phyloP scores from a whole-genome alignment of 2,113 vertebrate species.

The Cardinalis cardinalis region DNA sequence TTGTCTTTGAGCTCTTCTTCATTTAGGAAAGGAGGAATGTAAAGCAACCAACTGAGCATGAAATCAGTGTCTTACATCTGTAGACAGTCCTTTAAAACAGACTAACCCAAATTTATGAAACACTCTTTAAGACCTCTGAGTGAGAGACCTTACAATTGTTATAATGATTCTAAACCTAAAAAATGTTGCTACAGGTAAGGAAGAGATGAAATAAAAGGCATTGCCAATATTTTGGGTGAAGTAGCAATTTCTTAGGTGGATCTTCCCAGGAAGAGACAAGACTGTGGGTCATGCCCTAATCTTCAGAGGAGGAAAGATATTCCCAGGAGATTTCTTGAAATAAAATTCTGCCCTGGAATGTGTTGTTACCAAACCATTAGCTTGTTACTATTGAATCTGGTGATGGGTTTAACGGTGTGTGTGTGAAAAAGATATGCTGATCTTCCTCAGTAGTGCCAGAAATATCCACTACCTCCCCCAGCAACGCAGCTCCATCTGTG shows the following conservation, averaged over 20 bases:
- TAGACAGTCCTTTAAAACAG: not conserved
- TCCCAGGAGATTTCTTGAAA: not conserved
- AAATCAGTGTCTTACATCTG: not conserved
- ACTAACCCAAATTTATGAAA: not conserved
- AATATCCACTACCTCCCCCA: not conserved
- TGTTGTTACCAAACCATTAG: not conserved
- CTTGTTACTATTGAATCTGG: not conserved
- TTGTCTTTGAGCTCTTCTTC: not conserved
- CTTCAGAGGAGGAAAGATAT: not conserved
- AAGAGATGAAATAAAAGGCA: not conserved
- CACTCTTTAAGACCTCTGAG: not conserved
- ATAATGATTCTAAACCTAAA: not conserved
- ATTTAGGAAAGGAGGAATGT: not conserved
- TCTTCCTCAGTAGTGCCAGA: not conserved
- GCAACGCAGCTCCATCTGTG: not conserved
- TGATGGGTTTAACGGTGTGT: not conserved
- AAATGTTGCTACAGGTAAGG: not conserved
- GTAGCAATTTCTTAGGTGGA: not conserved
- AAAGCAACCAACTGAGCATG: not conserved
- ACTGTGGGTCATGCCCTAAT: fast-evolving
- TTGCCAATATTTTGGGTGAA: not conserved
- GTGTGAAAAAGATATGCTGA: not conserved
- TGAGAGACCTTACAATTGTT: not conserved
- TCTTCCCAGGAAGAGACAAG: not conserved
- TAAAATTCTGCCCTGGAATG: not conserved